Evolutionary conservation across 2,797 vertebrate species (phyloP), one percentile per base, ranked within the genome.

Genomic region (Onychomys torridus): DNA sequence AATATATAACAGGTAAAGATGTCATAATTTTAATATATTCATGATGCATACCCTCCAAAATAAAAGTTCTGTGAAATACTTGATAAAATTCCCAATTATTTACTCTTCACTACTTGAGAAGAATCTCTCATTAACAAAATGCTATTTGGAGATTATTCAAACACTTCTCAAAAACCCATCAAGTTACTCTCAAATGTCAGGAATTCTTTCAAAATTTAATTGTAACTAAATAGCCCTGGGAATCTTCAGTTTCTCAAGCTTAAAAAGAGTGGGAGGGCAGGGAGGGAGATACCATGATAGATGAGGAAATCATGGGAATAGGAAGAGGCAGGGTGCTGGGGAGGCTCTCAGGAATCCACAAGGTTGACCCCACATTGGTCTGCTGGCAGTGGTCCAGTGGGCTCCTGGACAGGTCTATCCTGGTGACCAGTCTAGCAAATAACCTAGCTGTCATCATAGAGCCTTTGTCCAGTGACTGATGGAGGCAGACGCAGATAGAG

Each of bases 151-250:
- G 27, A 96, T 46, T n/a, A 27, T 57, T 98, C 10, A 97, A 96
- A 25, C 69, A 17, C 25, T 90, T 63, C 76, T 90, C 93, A 96
- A 59, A 61, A 61, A 3, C 79, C 96, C 84, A 79, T 83, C 7
- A 59, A 92, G 61, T 73, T 63, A 32, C 29, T 27, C 63, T 83
- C 77, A 98, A 96, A 95, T 69, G 79, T 19, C 43, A 77, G 34
- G 96, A 91, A 91, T 85, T 86, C 3, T 63, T 96, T 78, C 43
- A 40, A 90, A 92, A 37, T 49, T 95, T 96, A 81, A 32, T 67
- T 77, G 9, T 87, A 97, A 75, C 27, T 65, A 25, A 40, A 34
- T 21, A 88, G 75, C 46, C 79, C 96, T 67, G 65, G 63, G 97
- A 95, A 96, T 37, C 0, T 97, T 49, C 11, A 75, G 67, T 49